Conservation (phyloP, 2,888 invertebrate species). For the Tetragnatha montana region DNA sequence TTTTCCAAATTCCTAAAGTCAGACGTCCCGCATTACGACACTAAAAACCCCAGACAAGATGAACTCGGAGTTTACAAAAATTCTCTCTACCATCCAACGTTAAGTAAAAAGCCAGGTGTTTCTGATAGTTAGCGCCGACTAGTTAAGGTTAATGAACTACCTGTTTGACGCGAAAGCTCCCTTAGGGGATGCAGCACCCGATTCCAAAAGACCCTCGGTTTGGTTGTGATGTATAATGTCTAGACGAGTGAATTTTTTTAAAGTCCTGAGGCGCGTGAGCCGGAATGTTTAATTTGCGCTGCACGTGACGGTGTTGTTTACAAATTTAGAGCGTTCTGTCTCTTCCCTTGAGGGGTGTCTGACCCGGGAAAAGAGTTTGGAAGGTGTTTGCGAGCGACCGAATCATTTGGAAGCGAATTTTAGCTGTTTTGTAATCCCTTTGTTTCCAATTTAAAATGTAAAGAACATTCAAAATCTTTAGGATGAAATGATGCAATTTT, state of each 20-base stretch:
- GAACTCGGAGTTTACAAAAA: background rate
- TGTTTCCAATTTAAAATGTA: no score
- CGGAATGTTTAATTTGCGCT: background rate
- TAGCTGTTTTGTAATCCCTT: no score
- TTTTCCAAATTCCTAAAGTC: no score
- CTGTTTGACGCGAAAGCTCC: conserved; percentile 13
- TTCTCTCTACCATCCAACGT: background rate
- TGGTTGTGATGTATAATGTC: conserved; percentile 32
- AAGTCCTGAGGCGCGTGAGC: background rate
- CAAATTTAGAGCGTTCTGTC: background rate
- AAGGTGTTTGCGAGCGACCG: background rate
- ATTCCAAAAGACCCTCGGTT: background rate
- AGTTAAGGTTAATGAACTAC: conserved; percentile 38
- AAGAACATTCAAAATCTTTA: background rate
- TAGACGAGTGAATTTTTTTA: conserved; percentile 35
- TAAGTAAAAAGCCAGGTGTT: conserved; percentile 19
- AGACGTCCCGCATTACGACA: no score
- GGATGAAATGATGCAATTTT: background rate
- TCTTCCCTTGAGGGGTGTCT: background rate
- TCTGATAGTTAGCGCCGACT: conserved; percentile 28
- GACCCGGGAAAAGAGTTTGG: background rate
- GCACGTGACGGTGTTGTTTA: background rate
- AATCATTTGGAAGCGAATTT: no score
- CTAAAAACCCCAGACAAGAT: background rate
- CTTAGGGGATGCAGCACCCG: conserved; percentile 1